phyloP scores from a whole-genome alignment of 2,888 invertebrate genomes.

The Tricholauxania praeusta region DNA sequence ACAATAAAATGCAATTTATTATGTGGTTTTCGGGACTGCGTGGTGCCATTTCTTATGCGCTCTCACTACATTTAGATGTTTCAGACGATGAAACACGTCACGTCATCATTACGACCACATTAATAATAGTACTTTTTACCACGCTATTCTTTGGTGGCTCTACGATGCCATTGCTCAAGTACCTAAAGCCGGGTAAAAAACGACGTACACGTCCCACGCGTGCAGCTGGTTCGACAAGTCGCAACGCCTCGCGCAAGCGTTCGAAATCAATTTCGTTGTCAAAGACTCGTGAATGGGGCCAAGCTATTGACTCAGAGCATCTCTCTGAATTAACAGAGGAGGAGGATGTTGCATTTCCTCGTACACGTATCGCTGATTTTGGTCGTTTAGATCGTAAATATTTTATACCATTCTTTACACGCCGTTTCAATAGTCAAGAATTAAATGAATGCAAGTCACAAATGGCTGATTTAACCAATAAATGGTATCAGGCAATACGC shows the following conservation, averaged over 20 bases:
- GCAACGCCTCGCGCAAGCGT: constrained; percentile 72
- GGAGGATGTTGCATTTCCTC: constrained; percentile 85
- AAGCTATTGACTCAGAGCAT: constrained; percentile 93
- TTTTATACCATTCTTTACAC: constrained; percentile 95
- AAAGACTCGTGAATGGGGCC: constrained; percentile 98
- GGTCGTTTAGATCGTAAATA: constrained; percentile 93
- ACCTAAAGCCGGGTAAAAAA: constrained; percentile 74
- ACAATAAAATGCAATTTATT: constrained; percentile 98
- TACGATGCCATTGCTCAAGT: constrained; percentile 96
- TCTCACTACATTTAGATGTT: constrained; percentile 94
- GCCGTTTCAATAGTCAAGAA: constrained; percentile 96
- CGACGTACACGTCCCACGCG: constrained; percentile 55
- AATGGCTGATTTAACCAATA: constrained; percentile 95
- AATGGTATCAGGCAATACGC: constrained; percentile 97
- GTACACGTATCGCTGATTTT: constrained; percentile 86
- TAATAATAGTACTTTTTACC: constrained; percentile 97
- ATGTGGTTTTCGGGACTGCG: constrained; percentile 99
- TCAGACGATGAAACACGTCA: constrained; percentile 91
- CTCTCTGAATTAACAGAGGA: constrained; percentile 93
- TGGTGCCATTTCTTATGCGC: constrained; percentile 97
- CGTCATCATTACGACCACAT: constrained; percentile 96
- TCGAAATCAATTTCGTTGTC: constrained; percentile 91
- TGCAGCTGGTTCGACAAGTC: constrained; percentile 46
- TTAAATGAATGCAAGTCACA: constrained; percentile 95
- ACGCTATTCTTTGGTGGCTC: constrained; percentile 96